Evolutionary conservation across 2,797 vertebrate genomes (phyloP), one percentile per base, ranked within the genome.

Genomic region (Podargus strigoides): DNA sequence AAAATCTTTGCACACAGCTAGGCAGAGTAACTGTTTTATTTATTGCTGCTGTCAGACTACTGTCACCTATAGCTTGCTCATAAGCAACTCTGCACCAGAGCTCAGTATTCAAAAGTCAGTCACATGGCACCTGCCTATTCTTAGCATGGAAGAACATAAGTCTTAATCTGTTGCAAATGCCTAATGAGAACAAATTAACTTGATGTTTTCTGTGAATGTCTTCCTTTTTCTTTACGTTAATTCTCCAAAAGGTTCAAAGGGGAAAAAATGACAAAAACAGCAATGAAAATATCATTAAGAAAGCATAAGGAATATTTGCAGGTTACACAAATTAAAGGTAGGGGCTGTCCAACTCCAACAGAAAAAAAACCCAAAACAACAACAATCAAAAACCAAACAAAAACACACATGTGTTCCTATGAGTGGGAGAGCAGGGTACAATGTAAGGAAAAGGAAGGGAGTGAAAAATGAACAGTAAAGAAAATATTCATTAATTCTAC

Each of bases 401-500:
- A n/a, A n/a, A 13, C 11, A 39, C 42, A 28, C 14, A 70, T 67
- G 32, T 39, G 24, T 34, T 88, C 26, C 27, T 77, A 17, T 7
- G 41, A 94, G 85, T 74, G 60, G 85, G 74, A 94, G 84, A 63
- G 39, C 1, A 8, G 23, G 10, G 53, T 36, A 80, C 28, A 67
- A 58, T 1, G n/a, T 36, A 88, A 88, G 37, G 27, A 69, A 93
- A 72, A 72, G 91, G 75, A 85, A 74, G 62, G 34, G 64, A 75
- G 32, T 86, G 70, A 93, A 91, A 91, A 87, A 87, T 77, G 58
- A 86, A 39, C 50, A 85, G 74, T 67, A 85, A 94, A 83, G 79
- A 93, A 95, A 96, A 96, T 93, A 96, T 74, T 88, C 89, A 90
- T 95, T 78, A 89, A 96, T 90, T 89, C 68, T 87, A 66, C 50